Conservation (phyloP, 2,113 vertebrate genomes). For the Gasterosteus nipponicus region DNA sequence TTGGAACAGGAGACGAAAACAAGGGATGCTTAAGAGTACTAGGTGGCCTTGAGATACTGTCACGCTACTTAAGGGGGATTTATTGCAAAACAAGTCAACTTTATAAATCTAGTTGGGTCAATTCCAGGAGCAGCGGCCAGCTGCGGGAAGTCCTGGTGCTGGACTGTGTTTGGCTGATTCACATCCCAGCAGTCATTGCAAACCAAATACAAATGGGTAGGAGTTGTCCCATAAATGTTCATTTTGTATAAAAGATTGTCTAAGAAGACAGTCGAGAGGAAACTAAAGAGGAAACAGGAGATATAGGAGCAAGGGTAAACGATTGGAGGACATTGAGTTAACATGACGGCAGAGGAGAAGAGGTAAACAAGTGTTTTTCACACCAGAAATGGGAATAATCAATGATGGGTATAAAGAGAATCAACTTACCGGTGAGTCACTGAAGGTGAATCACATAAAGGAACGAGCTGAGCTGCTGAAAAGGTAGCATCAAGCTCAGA, state of each 20-base stretch:
- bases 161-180: slow-evolving; percentile 29
- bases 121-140: slow-evolving; percentile 59
- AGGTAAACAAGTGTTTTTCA: slow-evolving; percentile 35
- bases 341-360: slow-evolving; percentile 28
- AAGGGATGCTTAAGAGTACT: slow-evolving; percentile 51
- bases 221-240: slow-evolving; percentile 39
- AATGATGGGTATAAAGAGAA: slow-evolving; percentile 36
- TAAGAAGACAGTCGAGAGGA: background rate
- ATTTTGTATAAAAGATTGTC: slow-evolving; percentile 15
- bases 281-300: slow-evolving; percentile 25
- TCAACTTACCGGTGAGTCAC: slow-evolving; percentile 40
- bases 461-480: slow-evolving; percentile 27
- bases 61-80: slow-evolving; percentile 71
- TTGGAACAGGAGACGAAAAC: slow-evolving; percentile 40
- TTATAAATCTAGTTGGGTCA: slow-evolving; percentile 64
- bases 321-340: slow-evolving; percentile 26
- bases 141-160: slow-evolving; percentile 13
- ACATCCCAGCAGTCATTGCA: slow-evolving; percentile 28
- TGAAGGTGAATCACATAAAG: slow-evolving; percentile 26
- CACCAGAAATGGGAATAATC: slow-evolving; percentile 37
- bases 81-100: slow-evolving; percentile 71
- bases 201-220: slow-evolving; percentile 51
- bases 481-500: slow-evolving; percentile 31
- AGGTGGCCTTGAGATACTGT: slow-evolving; percentile 75
- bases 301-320: slow-evolving; percentile 34